Base-by-base conservation (phyloP, 2,888 invertebrate genomes). In the Rhyacophila evoluta region DNA sequence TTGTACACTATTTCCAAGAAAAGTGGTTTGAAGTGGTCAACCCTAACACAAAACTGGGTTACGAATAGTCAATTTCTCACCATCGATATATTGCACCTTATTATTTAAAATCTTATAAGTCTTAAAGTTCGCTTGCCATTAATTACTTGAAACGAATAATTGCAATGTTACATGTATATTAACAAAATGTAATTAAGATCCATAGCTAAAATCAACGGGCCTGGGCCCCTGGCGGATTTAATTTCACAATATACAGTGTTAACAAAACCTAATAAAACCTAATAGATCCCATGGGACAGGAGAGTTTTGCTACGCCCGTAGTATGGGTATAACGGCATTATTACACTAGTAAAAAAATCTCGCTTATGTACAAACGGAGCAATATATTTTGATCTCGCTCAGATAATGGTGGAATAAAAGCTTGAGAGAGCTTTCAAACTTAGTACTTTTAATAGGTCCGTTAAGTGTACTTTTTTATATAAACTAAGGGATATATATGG, bases 221-320 rank as follows among this genome's bases (percentile, higher is more conserved):
- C 25, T 19, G 8, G 10, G 19, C 55, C 25, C 55, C 25, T 39
- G 15, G 55, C 19, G 55, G 55, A 55, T 55, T 55, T 55, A 55
- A 55, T 55, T 55, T 55, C 15, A 25, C 55, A 25, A 19, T 55
- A 25, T 55, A 55, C 55, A 19, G 55, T 55, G 55, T 25, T 55
- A 55, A 55, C 55, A 55, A 55, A 55, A 55, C 55, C 25, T 55
- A 55, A 55, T 55, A 55, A 55, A 55, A 55, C 15, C 55, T 55
- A 55, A 55, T 55, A 55, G 55, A 55, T 55, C 55, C 55, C 55
- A 19, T 19, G 55, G 55, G 55, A 19, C 10, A 55, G 12, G 19
- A 55, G 55, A 25, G 19, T 8, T 55, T 55, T 19, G 55, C 55
- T 19, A 55, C 55, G 19, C 29, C 10, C 19, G 55, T 55, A 15